These are phyloP conservation scores for Lagria hirta DNA, from an alignment of 2,888 invertebrate species.

Conservation along the genomic window DNA sequence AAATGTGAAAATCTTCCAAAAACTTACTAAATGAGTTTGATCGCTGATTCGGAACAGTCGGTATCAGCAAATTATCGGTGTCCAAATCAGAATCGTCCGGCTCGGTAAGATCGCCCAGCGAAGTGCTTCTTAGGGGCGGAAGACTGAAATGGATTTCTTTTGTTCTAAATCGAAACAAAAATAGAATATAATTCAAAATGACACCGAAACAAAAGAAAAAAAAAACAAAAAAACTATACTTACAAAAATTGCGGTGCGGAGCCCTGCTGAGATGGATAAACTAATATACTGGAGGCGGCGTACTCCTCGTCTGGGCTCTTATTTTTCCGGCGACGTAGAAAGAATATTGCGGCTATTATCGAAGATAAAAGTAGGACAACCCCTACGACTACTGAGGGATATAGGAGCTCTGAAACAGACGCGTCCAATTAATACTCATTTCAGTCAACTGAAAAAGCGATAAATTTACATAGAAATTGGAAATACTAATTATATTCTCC, in stretches of 20 bases:
- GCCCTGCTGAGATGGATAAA: slow-evolving; percentile 66
- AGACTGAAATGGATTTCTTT: slow-evolving; percentile 54
- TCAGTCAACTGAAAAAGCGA: too few species aligned
- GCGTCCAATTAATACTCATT: neutral
- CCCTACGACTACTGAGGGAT: slow-evolving; percentile 42
- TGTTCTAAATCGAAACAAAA: slow-evolving; percentile 45
- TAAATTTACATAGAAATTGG: too few species aligned
- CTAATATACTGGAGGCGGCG: slow-evolving; percentile 62
- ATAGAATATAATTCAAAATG: too few species aligned
- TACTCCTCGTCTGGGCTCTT: slow-evolving; percentile 49
- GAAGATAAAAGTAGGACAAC: slow-evolving; percentile 31
- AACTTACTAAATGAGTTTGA: slow-evolving; percentile 72
- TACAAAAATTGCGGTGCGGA: slow-evolving; percentile 63
- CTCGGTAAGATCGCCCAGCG: slow-evolving; percentile 49
- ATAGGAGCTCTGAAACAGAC: slow-evolving; percentile 44
- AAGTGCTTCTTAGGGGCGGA: slow-evolving; percentile 51
- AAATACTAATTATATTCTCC: too few species aligned
- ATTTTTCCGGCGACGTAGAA: slow-evolving; percentile 58
- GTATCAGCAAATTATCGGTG: slow-evolving; percentile 46
- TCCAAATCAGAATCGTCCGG: slow-evolving; percentile 49
- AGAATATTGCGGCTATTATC: slow-evolving; percentile 53
- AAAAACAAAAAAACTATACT: slow-evolving; percentile 50
- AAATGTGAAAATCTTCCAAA: too few species aligned
- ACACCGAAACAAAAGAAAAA: too few species aligned
- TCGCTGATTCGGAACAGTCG: slow-evolving; percentile 52